Evolutionary conservation across 1,140 invertebrate species (phyloP).

Genomic region (Paraescarpia echinospica): DNA sequence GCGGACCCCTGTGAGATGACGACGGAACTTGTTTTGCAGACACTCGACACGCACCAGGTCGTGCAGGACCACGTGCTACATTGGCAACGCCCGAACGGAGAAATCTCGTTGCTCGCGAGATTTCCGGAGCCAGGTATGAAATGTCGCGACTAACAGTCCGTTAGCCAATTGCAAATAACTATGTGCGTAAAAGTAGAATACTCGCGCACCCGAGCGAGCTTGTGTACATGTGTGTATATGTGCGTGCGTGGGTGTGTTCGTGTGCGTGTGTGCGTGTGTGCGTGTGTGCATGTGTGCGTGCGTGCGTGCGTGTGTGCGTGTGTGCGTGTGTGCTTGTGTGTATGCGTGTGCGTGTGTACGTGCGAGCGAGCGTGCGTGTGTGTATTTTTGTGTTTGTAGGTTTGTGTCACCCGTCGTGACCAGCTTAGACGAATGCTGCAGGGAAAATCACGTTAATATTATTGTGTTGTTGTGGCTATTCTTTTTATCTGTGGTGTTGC

Average conservation of each 20-base stretch:
- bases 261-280: neutral
- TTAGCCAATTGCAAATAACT: neutral
- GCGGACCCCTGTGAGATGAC: neutral
- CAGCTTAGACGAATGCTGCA: too few relatives aligned
- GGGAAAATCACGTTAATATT: too few relatives aligned
- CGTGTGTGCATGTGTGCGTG: neutral
- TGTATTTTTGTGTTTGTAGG: neutral
- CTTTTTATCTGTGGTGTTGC: too few relatives aligned
- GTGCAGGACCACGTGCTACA: neutral
- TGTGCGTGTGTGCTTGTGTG: neutral
- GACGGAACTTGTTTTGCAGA: neutral
- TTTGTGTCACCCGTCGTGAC: too few relatives aligned
- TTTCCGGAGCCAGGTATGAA: neutral
- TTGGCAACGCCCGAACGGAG: neutral
- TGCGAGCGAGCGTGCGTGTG: neutral
- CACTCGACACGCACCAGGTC: neutral
- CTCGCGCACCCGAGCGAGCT: too few relatives aligned
- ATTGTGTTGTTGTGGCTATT: too few relatives aligned
- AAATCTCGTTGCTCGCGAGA: neutral
- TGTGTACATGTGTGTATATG: neutral
- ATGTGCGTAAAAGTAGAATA: neutral
- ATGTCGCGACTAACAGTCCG: neutral
- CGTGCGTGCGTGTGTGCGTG: neutral
- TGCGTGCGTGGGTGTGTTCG: neutral
- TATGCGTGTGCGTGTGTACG: neutral